Evolutionary conservation across 2,797 vertebrate species (phyloP), one percentile per base, ranked within the genome.

Genomic region (Sternotherus odoratus): DNA sequence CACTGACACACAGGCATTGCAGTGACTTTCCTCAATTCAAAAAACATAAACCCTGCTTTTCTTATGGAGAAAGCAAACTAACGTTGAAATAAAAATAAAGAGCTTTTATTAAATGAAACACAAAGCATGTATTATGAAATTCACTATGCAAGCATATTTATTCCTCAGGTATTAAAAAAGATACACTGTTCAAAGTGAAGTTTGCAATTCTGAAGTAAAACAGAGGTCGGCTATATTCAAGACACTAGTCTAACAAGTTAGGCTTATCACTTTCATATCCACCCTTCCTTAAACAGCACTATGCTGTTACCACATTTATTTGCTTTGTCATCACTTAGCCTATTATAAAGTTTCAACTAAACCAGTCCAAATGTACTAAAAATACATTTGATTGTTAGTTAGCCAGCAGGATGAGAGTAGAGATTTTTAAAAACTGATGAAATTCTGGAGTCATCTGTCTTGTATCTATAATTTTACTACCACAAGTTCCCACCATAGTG

Each of bases 401-500:
- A 75, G 4, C 28, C 51, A 50, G 23, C 10, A 19, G 54, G 11
- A 86, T 5, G 75, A 69, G 30, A 69, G 9, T 91, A 66, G 4
- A 66, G 36, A 46, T 86, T 75, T 91, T 94, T 83, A 39, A 11
- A 86, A 89, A 54, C 26, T 33, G 88, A 33, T 8, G 83, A 28
- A 2, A 26, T 74, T 88, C 16, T 75, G 43, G 77, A 24, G 39
- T 89, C 7, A 50, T 19, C 49, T 82, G 48, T 12, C 2, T 60
- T 72, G n/a, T 46, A 82, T 78, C 50, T 19, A 10, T 66, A 17
- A 30, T 28, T 17, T 57, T 66, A 7, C 79, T 84, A 66, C 10
- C 57, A 39, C 43, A 3, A 86, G 77, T 85, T 46, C 16, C 30
- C 56, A 87, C 2, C 4, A 90, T 50, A 3, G 4, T 87, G 79